phyloP scores from a whole-genome alignment of 2,797 vertebrate genomes.

The Melanotaenia boesemani region DNA sequence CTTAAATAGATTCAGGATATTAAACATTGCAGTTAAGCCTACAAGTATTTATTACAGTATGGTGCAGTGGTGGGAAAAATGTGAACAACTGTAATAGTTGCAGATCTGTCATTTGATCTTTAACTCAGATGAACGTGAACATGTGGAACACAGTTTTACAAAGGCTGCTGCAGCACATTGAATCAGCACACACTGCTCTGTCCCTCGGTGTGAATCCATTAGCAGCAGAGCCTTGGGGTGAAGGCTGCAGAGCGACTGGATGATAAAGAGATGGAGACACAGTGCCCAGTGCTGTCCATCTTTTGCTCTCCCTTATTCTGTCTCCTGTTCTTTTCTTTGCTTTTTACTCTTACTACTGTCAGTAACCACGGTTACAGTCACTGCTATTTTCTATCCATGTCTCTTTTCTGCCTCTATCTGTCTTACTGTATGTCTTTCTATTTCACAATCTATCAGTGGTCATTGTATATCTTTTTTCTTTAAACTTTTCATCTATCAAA shows the following conservation, averaged over 20 bases:
- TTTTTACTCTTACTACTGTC: slow-evolving; percentile 25
- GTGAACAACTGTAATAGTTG: background rate
- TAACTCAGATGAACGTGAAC: background rate
- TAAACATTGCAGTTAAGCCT: too few species aligned
- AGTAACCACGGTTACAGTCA: slow-evolving; percentile 30
- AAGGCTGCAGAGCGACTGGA: slow-evolving; percentile 34
- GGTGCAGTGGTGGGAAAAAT: background rate
- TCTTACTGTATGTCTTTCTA: background rate
- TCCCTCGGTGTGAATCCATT: slow-evolving; percentile 47
- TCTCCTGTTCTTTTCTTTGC: slow-evolving; percentile 16
- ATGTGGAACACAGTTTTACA: background rate
- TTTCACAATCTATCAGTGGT: background rate
- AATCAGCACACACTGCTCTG: background rate
- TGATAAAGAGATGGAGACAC: slow-evolving; percentile 30
- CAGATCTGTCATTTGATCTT: background rate
- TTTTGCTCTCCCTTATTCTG: slow-evolving; percentile 9
- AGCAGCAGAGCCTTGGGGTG: slow-evolving; percentile 35
- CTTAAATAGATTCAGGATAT: too few species aligned
- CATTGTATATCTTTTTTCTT: background rate
- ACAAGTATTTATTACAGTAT: background rate
- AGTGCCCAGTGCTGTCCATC: slow-evolving; percentile 26
- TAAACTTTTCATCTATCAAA: too few species aligned
- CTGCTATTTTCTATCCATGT: background rate
- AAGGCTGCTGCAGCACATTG: slow-evolving; percentile 3
- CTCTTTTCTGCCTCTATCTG: slow-evolving; percentile 4